A percentile compares a stretch with the other conserved stretches of the same genome.
phyloP scores from a whole-genome alignment of 2,797 vertebrate species.

The Tokudaia muenninki region DNA sequence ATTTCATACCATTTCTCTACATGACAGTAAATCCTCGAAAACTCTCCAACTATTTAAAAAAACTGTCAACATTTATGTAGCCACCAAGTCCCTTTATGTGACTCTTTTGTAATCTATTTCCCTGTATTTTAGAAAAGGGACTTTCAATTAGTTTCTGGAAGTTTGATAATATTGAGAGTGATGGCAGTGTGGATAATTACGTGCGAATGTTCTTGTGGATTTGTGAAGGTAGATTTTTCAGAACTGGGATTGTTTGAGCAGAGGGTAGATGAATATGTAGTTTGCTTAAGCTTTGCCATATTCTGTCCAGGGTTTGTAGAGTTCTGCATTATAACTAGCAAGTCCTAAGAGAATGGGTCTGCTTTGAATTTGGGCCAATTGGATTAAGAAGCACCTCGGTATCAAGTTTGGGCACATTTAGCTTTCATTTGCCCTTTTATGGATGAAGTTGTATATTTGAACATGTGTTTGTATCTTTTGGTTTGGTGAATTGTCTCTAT shows the following conservation, averaged over 20 bases:
- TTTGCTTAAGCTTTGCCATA: conserved; percentile 29
- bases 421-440: conserved; percentile 35
- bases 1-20: background rate
- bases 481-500: background rate
- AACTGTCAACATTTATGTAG: background rate
- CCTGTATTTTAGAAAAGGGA: background rate
- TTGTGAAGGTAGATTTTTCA: conserved; percentile 49
- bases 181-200: conserved; percentile 12
- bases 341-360: conserved; percentile 31
- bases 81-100: background rate
- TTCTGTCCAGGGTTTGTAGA: conserved; percentile 31
- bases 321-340: background rate
- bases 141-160: conserved; percentile 15
- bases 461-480: conserved; percentile 31
- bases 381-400: conserved; percentile 34
- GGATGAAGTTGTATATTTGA: conserved; percentile 54
- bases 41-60: conserved; percentile 12
- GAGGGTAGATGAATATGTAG: background rate
- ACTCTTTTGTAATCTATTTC: background rate
- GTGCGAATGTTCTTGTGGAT: conserved; percentile 44
- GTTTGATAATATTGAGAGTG: conserved; percentile 22
- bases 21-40: background rate
- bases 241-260: conserved; percentile 20
- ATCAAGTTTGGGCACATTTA: conserved; percentile 1
- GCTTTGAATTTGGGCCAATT: conserved; percentile 30